Conservation (phyloP, 2,113 vertebrate genomes). For the Lasiurus cinereus region DNA sequence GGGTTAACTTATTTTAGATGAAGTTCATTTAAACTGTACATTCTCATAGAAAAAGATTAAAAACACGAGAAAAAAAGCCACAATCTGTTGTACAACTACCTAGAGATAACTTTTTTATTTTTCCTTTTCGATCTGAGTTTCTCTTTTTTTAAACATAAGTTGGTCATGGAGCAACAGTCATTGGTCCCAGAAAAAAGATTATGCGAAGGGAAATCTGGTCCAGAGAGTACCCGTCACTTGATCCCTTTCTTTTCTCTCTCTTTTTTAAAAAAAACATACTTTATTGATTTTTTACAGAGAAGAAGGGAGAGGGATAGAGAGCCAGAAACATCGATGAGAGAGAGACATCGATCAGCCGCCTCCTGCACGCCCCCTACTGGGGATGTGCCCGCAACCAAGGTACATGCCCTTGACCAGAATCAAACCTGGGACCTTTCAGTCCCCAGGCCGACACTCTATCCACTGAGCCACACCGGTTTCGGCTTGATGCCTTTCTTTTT, state of each 20-base stretch:
- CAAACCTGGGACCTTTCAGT: too few relatives aligned
- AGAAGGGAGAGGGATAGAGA: too few relatives aligned
- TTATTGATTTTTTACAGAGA: too few relatives aligned
- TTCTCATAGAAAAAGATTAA: slow-evolving; percentile 6
- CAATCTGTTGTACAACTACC: background rate
- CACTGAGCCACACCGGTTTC: too few relatives aligned
- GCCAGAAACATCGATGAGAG: too few relatives aligned
- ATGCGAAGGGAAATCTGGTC: background rate
- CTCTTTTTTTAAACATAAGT: background rate
- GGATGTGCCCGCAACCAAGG: too few relatives aligned
- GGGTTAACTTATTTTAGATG: background rate
- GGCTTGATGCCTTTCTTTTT: background rate
- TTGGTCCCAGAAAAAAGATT: background rate
- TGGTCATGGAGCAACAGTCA: background rate
- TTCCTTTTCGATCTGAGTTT: background rate
- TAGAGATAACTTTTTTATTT: background rate
- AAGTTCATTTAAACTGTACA: background rate
- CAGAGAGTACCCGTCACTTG: background rate
- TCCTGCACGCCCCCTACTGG: too few relatives aligned
- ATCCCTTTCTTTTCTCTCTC: background rate
- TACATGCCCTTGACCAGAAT: too few relatives aligned
- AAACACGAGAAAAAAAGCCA: background rate
- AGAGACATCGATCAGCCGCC: too few relatives aligned
- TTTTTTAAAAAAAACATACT: too few relatives aligned
- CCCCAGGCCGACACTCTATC: too few relatives aligned